phyloP scores from a whole-genome alignment of 2,797 vertebrate species.

The Enteromius trimaculatus region DNA sequence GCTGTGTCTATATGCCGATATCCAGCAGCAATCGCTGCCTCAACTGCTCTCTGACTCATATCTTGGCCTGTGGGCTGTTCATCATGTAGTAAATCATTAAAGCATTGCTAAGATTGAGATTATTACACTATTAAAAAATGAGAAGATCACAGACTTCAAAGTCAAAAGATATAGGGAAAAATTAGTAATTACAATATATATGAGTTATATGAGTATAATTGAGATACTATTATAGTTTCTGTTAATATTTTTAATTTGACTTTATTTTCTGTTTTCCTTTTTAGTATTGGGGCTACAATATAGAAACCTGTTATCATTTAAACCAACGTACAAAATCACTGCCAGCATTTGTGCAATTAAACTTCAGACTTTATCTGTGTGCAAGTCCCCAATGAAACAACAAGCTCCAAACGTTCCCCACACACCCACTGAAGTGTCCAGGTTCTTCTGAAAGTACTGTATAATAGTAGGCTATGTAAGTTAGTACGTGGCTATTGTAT shows the following conservation, averaged over 20 bases:
- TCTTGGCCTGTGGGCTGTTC: constrained; percentile 42
- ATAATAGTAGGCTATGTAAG: neutral
- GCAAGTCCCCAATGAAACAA: no score
- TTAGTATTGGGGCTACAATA: neutral
- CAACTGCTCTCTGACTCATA: constrained; percentile 70
- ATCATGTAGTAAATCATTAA: constrained; percentile 34
- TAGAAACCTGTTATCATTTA: neutral
- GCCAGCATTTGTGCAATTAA: neutral
- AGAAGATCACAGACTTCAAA: neutral
- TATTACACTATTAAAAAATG: neutral
- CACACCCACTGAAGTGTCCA: neutral
- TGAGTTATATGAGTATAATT: neutral
- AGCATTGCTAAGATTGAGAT: no score
- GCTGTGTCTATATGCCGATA: constrained; percentile 81
- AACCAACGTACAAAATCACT: neutral
- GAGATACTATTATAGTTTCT: neutral
- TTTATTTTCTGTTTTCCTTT: neutral
- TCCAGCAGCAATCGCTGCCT: constrained; percentile 79
- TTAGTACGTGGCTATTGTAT: neutral
- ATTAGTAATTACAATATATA: neutral
- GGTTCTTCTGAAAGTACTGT: neutral
- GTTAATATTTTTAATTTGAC: no score
- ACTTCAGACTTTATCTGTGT: neutral
- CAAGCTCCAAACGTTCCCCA: neutral
- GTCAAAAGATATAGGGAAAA: neutral